Base-by-base conservation (phyloP, 2,888 invertebrate genomes). In the Erannis defoliaria region DNA sequence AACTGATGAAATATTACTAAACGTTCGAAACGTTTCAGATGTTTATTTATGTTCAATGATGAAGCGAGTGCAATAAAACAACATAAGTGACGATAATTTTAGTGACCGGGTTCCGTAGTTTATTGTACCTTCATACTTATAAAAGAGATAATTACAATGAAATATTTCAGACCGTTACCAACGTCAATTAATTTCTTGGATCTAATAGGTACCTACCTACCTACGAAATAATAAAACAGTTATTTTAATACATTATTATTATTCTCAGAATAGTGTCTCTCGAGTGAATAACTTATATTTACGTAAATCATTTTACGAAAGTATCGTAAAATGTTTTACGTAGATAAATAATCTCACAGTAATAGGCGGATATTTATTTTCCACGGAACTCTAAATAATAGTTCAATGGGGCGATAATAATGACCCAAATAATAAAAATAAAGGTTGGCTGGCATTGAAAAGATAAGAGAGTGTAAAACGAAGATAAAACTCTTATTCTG, bases 371-470 rank as follows among this genome's bases (percentile, higher is more conserved):
- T 8, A 37, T 0, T 14, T 14, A 14, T 35, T 4, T n/a, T 5
- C 2, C 16, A 18, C 4, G 33, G 23, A 35, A 54, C 43, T 23
- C 21, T 54, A 23, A 53, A 38, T 51, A 53, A 40, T 1, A 23
- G 1, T 58, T 53, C 33, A 58, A 53, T 46, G 46, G 38, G 31
- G 14, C 14, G 14, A 58, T 45, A 37, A 35, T 51, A 57, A 29
- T 6, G 10, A 5, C 19, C 45, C n/a, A 35, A 55, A 10, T 35
- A 42, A 45, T 18, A 37, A 43, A 23, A 46, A 23, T 1, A n/a
- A n/a, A n/a, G n/a, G 5, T 12, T 38, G 33, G 37, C 21, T 10
- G 9, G 40, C 50, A 57, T 42, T 50, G 56, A 49, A 26, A 37
- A 29, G 43, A 57, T 37, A 42, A 42, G 29, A 31, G 19, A 8